These are phyloP conservation scores for Glossosoma conforme DNA, from an alignment of 1,140 invertebrate genomes.

Conservation along the genomic window DNA sequence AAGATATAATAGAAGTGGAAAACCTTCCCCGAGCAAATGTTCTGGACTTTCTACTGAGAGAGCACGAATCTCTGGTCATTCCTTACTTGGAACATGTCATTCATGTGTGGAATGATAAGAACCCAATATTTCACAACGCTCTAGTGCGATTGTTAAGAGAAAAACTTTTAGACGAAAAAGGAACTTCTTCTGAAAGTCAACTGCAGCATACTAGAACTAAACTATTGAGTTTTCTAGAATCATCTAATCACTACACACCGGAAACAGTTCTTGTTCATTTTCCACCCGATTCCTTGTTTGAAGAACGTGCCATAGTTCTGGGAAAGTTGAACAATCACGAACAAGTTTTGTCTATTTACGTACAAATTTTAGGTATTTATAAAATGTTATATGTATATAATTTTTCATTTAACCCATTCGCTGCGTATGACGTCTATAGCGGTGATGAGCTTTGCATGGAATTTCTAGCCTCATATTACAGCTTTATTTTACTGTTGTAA, in stretches of 20 bases:
- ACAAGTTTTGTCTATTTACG: slow-evolving; percentile 88
- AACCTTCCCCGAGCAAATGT: slow-evolving; percentile 82
- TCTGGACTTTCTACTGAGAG: slow-evolving; percentile 80
- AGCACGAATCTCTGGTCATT: slow-evolving; percentile 76
- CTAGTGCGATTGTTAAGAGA: slow-evolving; percentile 79
- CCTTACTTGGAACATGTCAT: slow-evolving; percentile 95
- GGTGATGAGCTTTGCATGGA: too few species aligned
- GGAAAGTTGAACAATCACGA: slow-evolving; percentile 86
- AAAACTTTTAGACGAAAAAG: slow-evolving; percentile 50
- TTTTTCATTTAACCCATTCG: not conserved
- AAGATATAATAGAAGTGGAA: slow-evolving; percentile 85
- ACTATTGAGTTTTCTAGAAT: slow-evolving; percentile 78
- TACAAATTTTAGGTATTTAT: slow-evolving; percentile 59
- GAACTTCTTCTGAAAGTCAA: slow-evolving; percentile 55
- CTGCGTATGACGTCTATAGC: too few species aligned
- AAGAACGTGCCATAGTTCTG: slow-evolving; percentile 89
- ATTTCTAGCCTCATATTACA: too few species aligned
- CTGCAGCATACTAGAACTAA: slow-evolving; percentile 65
- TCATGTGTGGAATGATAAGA: slow-evolving; percentile 81
- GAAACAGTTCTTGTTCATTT: slow-evolving; percentile 87
- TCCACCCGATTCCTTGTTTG: slow-evolving; percentile 79
- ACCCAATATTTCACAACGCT: slow-evolving; percentile 84
- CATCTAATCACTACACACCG: slow-evolving; percentile 77
- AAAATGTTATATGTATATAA: slow-evolving; percentile 2
- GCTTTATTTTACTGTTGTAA: too few species aligned